Base-by-base conservation (phyloP, 1,140 invertebrate species). In the Drosophila elegans region DNA sequence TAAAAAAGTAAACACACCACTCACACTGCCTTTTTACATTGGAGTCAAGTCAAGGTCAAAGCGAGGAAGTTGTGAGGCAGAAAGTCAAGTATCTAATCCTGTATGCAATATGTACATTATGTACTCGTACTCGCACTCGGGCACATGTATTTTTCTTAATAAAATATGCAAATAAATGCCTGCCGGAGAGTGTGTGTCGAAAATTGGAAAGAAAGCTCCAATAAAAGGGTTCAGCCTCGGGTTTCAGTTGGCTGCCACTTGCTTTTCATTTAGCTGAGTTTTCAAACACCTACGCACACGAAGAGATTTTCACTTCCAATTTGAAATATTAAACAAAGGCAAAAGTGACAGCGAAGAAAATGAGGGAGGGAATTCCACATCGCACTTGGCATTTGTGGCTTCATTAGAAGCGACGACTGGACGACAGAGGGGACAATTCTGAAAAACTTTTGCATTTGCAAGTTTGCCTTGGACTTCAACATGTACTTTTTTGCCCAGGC, bases 121-220 rank as follows among this genome's bases (percentile, higher is more conserved):
- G 51, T 71, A 57, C 67, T 69, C 29, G 48, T 45, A 13, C 29
- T 32, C 29, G 29, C 29, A 32, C 29, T 32, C 54, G 44, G 38
- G 46, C 42, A 27, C 42, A 36, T 71, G 64, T 49, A 42, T 46
- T 41, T 42, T 48, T 27, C 41, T 29, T 49, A 85, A 85, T 80
- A 85, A 85, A 85, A 85, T 85, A 85, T 85, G 81, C 81, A 85
- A 85, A 85, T 85, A 85, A 78, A 75, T 42, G 62, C 62, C 56
- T 67, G 66, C 9, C 25, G 16, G 16, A 5, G 39, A 34, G n/a
- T 44, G 62, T 45, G 39, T 38, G 34, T 32, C 3, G 64, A 71
- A 69, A 71, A 71, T 71, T 71, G 64, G 44, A 71, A 69, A 71
- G 42, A 69, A 69, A 57, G 69, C 16, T 60, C 46, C 39, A 52